Conservation (phyloP, 30 jellyfish, hydroid and myxozoan genomes). For the Morbakka virulenta region DNA sequence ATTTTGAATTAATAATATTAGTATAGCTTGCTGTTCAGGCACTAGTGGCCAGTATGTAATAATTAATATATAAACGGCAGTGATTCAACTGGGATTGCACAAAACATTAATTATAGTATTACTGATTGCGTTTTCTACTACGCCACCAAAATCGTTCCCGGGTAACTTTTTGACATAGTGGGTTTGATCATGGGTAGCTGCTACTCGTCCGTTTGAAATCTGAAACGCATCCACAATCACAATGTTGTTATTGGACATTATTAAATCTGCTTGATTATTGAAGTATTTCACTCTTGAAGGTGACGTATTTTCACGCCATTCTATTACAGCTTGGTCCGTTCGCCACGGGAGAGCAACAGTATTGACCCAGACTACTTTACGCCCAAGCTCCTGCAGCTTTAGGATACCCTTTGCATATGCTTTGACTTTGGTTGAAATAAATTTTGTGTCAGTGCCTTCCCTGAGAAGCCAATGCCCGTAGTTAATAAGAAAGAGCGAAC, state of each 20-base stretch:
- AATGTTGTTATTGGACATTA: constrained; percentile 53
- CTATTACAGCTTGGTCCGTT: constrained; percentile 80
- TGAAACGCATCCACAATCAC: constrained; percentile 84
- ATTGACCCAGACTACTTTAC: constrained; percentile 71
- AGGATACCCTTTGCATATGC: constrained; percentile 74
- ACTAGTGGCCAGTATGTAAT: no score
- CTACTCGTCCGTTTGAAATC: constrained; percentile 77
- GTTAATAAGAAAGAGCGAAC: constrained; percentile 66
- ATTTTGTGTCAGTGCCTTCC: constrained; percentile 65
- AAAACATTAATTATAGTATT: constrained; percentile 65
- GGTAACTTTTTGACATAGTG: constrained; percentile 77
- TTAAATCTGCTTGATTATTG: constrained; percentile 61
- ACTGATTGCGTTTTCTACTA: constrained; percentile 84
- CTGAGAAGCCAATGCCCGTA: constrained; percentile 95
- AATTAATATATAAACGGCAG: neutral
- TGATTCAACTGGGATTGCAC: constrained; percentile 36
- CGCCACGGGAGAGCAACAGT: constrained; percentile 96
- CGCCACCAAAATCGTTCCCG: constrained; percentile 96
- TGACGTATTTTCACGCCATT: constrained; percentile 94
- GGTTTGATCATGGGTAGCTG: constrained; percentile 95
- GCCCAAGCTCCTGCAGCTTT: constrained; percentile 46
- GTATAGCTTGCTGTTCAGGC: no score
- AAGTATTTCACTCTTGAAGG: constrained; percentile 83
- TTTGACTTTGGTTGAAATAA: constrained; percentile 43
- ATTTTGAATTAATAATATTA: no score